Base-by-base conservation (phyloP, 1,140 invertebrate species). In the Ridgeia piscesae region DNA sequence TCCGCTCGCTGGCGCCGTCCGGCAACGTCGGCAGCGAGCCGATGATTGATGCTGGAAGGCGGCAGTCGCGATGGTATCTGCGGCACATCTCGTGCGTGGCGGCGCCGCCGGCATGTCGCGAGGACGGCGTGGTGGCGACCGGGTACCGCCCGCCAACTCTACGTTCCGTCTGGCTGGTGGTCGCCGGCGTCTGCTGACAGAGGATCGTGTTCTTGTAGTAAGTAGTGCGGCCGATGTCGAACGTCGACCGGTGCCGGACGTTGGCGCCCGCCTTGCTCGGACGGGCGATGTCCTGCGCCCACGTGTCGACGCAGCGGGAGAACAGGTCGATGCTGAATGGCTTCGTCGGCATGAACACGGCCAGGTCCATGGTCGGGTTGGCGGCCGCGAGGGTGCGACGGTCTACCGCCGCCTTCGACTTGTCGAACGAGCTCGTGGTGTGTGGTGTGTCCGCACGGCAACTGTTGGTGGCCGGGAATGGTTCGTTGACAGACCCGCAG, bases 191-290 rank as follows among this genome's bases (percentile, higher is more conserved):
- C 58, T 77, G 58, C 58, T 77, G 58, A 21, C 58, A 77, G 58
- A 77, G 58, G 58, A 77, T 77, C 58, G 58, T 77, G 58, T 77
- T 77, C 58, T 77, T 77, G 58, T 77, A 77, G 58, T 77, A 77
- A 2, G 14, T 77, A 9, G 58, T 77, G 58, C 58, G 58, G 27
- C 58, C 58, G 58, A 77, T 77, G 27, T 77, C 58, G 58, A 77
- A 77, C 58, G 58, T 77, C 2, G 58, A 77, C 58, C 58, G 58
- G 58, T 77, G 58, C 27, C 58, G 0, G 58, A 77, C 58, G 6
- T 4, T 21, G 17, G 11, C 58, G 27, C 17, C 58, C 27, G 27
- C 58, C 58, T 77, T 77, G 58, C 58, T 77, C 58, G 58, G 58
- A 14, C 58, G 58, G 58, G 58, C 58, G 17, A 77, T 77, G 58